Base-by-base conservation (phyloP, 2,113 vertebrate genomes). In the Phyllostomus discolor region DNA sequence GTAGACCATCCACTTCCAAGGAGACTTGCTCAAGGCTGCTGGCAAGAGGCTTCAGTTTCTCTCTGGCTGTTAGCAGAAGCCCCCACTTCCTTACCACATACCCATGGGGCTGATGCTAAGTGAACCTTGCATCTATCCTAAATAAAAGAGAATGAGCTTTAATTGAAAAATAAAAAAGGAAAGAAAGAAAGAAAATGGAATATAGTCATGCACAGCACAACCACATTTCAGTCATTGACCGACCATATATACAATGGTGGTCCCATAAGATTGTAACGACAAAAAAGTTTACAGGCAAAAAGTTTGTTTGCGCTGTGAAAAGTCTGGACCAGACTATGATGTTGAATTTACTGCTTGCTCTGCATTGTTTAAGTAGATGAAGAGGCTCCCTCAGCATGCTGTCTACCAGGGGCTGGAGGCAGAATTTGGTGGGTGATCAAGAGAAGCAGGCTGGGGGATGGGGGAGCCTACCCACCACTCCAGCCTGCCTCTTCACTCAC, bases 371-470 rank as follows among this genome's bases (percentile, higher is more conserved):
- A 59, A 59, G 59, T 59, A 62, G 26, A 82, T 1, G 91, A 98
- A 62, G 82, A 98, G 96, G 97, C 97, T 94, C 96, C 97, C 97
- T 93, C 97, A 98, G 97, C 97, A 98, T 98, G 96, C 98, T 98
- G 96, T 92, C 96, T 95, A 95, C 91, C 94, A 95, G 95, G 90
- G 78, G 93, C 95, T 75, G 90, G 96, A 59, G 93, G 96, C 96
- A 92, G 52, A 95, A 96, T 84, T 97, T 88, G 92, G 97, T 80
- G 66, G 93, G 79, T 9, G 57, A 83, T 67, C 85, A 52, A 20
- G 89, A 83, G 75, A 41, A 48, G 85, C 90, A 78, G 94, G 88
- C 84, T 46, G 78, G 92, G 89, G 95, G 73, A 19, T 31, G 94
- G 92, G 78, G 95, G 41, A 75, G 83, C 59, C 54, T 80, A 79